Percentiles rank a stretch among this genome's conserved stretches.
These are phyloP conservation scores for Drosophila rubida DNA, from an alignment of 2,888 invertebrate genomes.

Conservation along the genomic window DNA sequence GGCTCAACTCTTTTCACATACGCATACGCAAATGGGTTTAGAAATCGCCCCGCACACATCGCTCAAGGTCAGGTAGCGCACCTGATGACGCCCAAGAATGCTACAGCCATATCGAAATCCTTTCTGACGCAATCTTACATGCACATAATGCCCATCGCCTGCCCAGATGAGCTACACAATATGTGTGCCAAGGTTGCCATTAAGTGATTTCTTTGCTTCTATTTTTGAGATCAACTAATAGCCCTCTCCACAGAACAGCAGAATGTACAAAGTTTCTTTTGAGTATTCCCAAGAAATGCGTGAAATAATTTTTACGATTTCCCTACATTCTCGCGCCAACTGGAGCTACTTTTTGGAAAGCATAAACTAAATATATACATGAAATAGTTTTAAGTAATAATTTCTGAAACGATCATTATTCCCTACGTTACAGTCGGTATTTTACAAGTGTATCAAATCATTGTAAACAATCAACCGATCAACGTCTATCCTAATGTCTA, in stretches of 20 bases:
- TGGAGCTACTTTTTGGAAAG: neutral
- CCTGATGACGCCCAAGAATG: conserved; percentile 19
- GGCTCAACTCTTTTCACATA: conserved; percentile 65
- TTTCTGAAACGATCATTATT: neutral
- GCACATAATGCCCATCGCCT: conserved; percentile 1
- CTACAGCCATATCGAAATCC: conserved; percentile 8
- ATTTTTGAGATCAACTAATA: conserved; percentile 18
- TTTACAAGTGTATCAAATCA: neutral
- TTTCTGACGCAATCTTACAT: conserved; percentile 53
- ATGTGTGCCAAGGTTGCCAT: conserved; percentile 37
- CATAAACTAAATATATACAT: neutral
- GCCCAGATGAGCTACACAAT: conserved; percentile 4
- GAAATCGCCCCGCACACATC: conserved; percentile 51
- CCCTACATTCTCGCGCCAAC: neutral
- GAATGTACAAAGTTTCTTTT: neutral
- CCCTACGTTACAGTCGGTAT: neutral
- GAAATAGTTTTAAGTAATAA: neutral
- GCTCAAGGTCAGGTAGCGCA: conserved; percentile 68
- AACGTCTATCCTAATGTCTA: neutral
- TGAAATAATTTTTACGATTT: conserved; percentile 9
- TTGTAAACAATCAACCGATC: neutral
- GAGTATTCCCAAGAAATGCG: conserved; percentile 1
- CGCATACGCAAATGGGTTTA: conserved; percentile 53
- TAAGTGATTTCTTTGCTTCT: conserved; percentile 13
- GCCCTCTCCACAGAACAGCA: neutral